phyloP scores from a whole-genome alignment of 2,888 invertebrate species.

The Aphodius sticticus region DNA sequence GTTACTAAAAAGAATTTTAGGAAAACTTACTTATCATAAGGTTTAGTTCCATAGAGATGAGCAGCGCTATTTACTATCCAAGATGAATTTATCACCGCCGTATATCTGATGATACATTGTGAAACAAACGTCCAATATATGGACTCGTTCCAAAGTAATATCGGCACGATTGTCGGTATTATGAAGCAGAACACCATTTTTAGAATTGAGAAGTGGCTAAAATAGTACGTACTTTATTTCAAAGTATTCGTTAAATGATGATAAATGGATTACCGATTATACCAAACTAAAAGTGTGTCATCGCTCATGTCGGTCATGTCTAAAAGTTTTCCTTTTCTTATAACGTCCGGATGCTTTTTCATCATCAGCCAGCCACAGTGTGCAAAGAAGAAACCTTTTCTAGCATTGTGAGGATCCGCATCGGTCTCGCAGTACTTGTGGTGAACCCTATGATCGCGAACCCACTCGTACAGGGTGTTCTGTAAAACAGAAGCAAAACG shows the following conservation, averaged over 20 bases:
- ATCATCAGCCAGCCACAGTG: conserved; percentile 94
- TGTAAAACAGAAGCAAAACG: conserved; percentile 67
- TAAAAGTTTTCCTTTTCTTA: conserved; percentile 76
- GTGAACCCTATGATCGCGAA: conserved; percentile 78
- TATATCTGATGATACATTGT: conserved; percentile 76
- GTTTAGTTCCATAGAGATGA: conserved; percentile 80
- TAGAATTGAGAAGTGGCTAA: conserved; percentile 72
- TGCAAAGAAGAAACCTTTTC: conserved; percentile 89
- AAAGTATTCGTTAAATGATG: conserved; percentile 63
- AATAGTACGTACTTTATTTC: background rate
- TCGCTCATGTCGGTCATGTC: conserved; percentile 81
- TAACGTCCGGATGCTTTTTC: conserved; percentile 87
- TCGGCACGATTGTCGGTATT: conserved; percentile 67
- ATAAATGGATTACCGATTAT: conserved; percentile 76
- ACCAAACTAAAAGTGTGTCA: conserved; percentile 82
- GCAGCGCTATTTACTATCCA: conserved; percentile 93
- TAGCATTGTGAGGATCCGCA: conserved; percentile 84
- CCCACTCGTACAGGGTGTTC: conserved; percentile 78
- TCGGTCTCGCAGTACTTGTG: conserved; percentile 80
- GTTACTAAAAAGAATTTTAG: background rate
- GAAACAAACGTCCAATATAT: conserved; percentile 70
- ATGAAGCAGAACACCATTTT: conserved; percentile 75
- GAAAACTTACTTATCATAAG: conserved; percentile 73
- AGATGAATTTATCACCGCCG: conserved; percentile 79
- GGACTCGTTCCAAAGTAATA: conserved; percentile 68